Base-by-base conservation (phyloP, 2,888 invertebrate genomes). In the Phanerotoma sp. region DNA sequence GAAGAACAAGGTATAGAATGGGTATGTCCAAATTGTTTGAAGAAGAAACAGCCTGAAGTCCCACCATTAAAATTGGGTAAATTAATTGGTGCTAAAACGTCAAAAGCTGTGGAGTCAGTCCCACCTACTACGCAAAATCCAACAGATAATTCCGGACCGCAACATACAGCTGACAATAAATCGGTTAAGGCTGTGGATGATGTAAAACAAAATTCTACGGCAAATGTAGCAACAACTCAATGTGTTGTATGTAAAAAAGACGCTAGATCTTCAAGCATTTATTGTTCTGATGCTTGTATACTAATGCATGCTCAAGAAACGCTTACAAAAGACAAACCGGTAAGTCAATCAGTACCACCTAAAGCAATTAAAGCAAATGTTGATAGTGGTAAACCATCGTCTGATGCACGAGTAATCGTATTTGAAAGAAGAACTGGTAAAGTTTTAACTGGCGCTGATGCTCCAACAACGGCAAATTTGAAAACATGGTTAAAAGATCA, bases 281-380 rank as follows among this genome's bases (percentile, higher is more conserved):
- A 93, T 77, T 96, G 96, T 76, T 91, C 93, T 67, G 90, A 93
- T 68, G 84, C 85, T 28, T 96, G 96, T 73, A 91, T 95, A 66
- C 81, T 89, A 55, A 87, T 87, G 66, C 93, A 94, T 78, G 91
- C 92, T 2, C 87, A 89, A 68, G 88, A 88, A 63, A 66, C 72
- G 15, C 61, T 70, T 16, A 69, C 71, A 22, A 75, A 77, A 58
- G 77, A 74, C 2, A 75, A 74, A 61, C 66, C 72, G n/a, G 16
- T 53, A 6, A 49, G 61, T 18, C 42, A 56, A 15, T 22, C 58
- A 25, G 42, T 55, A 30, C 62, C 73, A 32, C 20, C 50, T 4
- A 69, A 67, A 58, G n/a, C 57, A 4, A 44, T 56, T 47, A 80
- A 79, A 63, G 13, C 57, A 20, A 46, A 15, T 11, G 25, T 37